Evolutionary conservation across 2,797 vertebrate species (phyloP).

Genomic region (Gymnoscopelus microlampas): DNA sequence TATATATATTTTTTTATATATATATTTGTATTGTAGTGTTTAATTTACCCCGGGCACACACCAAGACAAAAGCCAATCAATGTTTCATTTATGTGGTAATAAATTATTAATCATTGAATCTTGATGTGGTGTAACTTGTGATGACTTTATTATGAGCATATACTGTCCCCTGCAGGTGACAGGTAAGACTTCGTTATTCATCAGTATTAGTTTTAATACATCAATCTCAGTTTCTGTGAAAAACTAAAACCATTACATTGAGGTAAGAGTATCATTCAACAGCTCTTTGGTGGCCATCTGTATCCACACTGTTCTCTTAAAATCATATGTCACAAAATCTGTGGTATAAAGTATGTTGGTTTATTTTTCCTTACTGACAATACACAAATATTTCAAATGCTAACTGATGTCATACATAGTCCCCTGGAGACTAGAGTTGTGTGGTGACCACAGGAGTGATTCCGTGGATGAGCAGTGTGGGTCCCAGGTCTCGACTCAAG

Average conservation of each 20-base stretch:
- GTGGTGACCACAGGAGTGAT: constrained; percentile 89
- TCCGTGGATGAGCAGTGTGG: constrained; percentile 88
- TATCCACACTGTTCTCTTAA: not conserved
- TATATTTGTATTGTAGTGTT: too few species aligned
- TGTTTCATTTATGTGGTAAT: too few species aligned
- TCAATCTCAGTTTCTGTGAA: not conserved
- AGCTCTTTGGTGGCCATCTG: not conserved
- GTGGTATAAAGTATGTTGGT: constrained; percentile 9
- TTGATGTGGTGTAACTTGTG: too few species aligned
- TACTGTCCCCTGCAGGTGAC: constrained; percentile 46
- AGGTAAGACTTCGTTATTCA: not conserved
- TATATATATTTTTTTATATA: too few species aligned
- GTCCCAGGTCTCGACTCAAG: constrained; percentile 85
- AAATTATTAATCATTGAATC: too few species aligned
- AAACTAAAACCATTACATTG: too few species aligned
- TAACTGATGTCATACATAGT: not conserved
- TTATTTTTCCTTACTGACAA: constrained; percentile 27
- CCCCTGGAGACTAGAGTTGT: constrained; percentile 75
- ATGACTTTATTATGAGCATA: not conserved
- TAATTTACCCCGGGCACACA: too few species aligned
- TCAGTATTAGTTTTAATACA: not conserved
- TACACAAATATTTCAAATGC: not conserved
- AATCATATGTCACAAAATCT: not conserved
- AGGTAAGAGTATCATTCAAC: too few species aligned
- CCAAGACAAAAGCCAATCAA: too few species aligned